Base-by-base conservation (phyloP, 2,888 invertebrate species). In the Amorpha juglandis region DNA sequence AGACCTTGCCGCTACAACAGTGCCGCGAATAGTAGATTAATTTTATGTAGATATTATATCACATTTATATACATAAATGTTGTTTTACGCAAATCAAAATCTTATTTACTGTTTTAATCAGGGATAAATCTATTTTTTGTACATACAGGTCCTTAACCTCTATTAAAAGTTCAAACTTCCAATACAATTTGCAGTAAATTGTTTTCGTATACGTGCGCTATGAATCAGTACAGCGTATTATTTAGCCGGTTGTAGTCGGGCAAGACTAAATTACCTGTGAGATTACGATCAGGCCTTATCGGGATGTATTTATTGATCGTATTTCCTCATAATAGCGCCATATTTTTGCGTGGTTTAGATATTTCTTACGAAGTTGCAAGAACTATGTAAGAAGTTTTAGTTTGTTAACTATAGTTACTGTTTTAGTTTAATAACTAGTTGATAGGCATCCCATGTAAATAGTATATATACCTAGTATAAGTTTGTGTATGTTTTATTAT, bases 261-360 rank as follows among this genome's bases (percentile, higher is more conserved):
- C 64, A 71, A 67, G 63, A 67, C 75, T 75, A 74, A 77, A 75
- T 77, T 76, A 75, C 80, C 77, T 77, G 76, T 75, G 77, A 72
- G 72, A 73, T 74, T 69, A 71, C 66, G 71, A 69, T 62, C 66
- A 67, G 74, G 73, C 74, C 73, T 74, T 79, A 79, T 77, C 74
- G 58, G 67, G 63, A 70, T 66, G 65, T 75, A 78, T 83, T 82
- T 83, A 79, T 81, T 74, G 78, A 69, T 70, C 70, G 73, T 77
- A 75, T 71, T 76, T 75, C 71, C 72, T 67, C 69, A 70, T 71
- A 71, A 78, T 74, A 69, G 73, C 68, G 64, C 68, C 52, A 74
- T 77, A 74, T 72, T 74, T 77, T 70, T 68, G 65, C 68, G 7
- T 64, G 73, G 68, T 68, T 67, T 27, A 58, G 51, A 55, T 55